These are phyloP conservation scores for Drosophila bocki DNA, from an alignment of 1,140 invertebrate species.

Conservation along the genomic window DNA sequence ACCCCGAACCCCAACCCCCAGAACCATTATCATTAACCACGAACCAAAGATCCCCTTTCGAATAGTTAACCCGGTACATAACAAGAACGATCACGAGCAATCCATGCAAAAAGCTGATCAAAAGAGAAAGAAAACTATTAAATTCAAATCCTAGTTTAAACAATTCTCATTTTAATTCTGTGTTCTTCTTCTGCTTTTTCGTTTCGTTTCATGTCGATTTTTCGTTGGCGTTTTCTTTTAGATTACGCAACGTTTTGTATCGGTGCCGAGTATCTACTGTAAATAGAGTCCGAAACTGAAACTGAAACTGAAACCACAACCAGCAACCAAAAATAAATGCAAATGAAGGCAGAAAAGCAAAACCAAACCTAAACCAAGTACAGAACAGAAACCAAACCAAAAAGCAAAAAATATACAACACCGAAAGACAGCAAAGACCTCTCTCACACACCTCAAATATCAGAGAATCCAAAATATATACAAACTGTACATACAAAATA, in stretches of 20 bases:
- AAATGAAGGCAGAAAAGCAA: slow-evolving; percentile 32
- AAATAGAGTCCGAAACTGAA: slow-evolving; percentile 62
- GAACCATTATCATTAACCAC: slow-evolving; percentile 20
- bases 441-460: slow-evolving; percentile 32
- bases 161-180: slow-evolving; percentile 76
- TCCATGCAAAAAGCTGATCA: slow-evolving; percentile 28
- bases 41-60: slow-evolving; percentile 23
- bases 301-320: slow-evolving; percentile 48
- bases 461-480: slow-evolving; percentile 33
- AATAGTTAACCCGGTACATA: slow-evolving; percentile 64
- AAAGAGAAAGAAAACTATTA: slow-evolving; percentile 29
- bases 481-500: slow-evolving; percentile 51
- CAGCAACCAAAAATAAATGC: slow-evolving; percentile 57
- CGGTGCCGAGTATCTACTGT: slow-evolving; percentile 85
- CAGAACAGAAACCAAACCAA: slow-evolving; percentile 15
- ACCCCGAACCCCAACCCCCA: slow-evolving; percentile 28
- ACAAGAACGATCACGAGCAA: slow-evolving; percentile 57
- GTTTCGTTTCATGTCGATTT: slow-evolving; percentile 84
- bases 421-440: slow-evolving; percentile 34
- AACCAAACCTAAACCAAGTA: slow-evolving; percentile 37
- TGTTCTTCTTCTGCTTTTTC: slow-evolving; percentile 73
- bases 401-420: slow-evolving; percentile 16
- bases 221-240: slow-evolving; percentile 77
- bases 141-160: slow-evolving; percentile 59
- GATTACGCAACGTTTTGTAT: slow-evolving; percentile 85